A percentile compares a stretch with the other conserved stretches of the same genome.
phyloP scores from a whole-genome alignment of 2,113 vertebrate species.

The Tympanuchus pallidicinctus region DNA sequence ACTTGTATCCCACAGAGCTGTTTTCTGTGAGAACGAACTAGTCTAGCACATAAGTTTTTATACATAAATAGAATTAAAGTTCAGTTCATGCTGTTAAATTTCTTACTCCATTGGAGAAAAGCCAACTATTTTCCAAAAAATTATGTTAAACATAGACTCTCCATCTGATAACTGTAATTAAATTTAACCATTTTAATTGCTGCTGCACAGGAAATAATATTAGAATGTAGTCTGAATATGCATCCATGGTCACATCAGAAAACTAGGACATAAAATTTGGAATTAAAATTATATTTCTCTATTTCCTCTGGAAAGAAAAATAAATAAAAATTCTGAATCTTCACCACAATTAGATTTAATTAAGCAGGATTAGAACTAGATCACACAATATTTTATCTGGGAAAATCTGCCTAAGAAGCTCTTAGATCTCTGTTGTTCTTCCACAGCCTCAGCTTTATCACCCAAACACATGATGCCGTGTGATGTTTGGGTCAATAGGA shows the following conservation, averaged over 20 bases:
- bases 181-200: not conserved
- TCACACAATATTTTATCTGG: not conserved
- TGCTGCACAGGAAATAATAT: not conserved
- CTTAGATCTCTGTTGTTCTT: not conserved
- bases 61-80: not conserved
- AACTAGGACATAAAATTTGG: not conserved
- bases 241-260: not conserved
- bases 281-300: not conserved
- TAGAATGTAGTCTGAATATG: not conserved
- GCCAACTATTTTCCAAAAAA: rapidly evolving
- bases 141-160: not conserved
- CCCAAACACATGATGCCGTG: not conserved
- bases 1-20: not conserved
- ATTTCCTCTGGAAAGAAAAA: not conserved
- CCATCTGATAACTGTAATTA: not conserved
- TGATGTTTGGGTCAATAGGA: not conserved
- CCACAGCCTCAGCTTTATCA: not conserved
- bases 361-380: not conserved
- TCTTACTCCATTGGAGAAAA: not conserved
- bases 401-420: not conserved
- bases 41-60: rapidly evolving
- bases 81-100: not conserved
- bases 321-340: not conserved
- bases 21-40: not conserved
- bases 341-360: not conserved